Conservation (phyloP, 2,113 vertebrate species). For the Upupa epops region DNA sequence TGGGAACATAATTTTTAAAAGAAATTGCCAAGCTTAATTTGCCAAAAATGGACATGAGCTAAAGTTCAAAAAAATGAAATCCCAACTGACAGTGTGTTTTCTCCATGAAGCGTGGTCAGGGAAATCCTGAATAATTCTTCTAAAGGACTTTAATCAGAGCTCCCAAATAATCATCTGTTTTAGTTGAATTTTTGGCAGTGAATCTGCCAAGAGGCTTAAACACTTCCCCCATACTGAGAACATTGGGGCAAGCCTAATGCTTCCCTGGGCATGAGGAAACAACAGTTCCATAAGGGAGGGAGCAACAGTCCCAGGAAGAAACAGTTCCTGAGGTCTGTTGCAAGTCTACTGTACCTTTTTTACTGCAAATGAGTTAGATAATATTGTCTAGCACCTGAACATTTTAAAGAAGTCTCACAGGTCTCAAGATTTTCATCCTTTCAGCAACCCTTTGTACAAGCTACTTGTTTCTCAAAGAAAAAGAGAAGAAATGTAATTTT, state of each 20-base stretch:
- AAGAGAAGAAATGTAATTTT: background rate
- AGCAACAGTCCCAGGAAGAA: no score
- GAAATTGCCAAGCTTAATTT: slow-evolving; percentile 26
- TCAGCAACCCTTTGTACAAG: background rate
- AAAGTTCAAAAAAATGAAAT: background rate
- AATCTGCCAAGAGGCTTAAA: background rate
- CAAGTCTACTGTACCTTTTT: background rate
- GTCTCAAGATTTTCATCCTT: background rate
- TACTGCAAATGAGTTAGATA: background rate
- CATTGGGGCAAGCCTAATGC: background rate
- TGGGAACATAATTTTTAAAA: slow-evolving; percentile 19
- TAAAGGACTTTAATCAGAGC: background rate
- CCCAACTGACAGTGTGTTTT: background rate
- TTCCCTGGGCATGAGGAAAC: background rate
- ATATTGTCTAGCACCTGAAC: background rate
- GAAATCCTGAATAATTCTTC: background rate
- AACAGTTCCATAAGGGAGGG: no score
- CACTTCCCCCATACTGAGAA: background rate
- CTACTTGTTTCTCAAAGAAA: no score
- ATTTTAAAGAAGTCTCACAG: background rate
- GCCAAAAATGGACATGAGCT: background rate
- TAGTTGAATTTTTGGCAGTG: background rate
- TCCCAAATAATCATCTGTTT: background rate
- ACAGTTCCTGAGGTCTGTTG: background rate
- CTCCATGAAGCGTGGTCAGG: background rate